Base-by-base conservation (phyloP, 2,113 vertebrate genomes). In the Atlantisia rogersi region DNA sequence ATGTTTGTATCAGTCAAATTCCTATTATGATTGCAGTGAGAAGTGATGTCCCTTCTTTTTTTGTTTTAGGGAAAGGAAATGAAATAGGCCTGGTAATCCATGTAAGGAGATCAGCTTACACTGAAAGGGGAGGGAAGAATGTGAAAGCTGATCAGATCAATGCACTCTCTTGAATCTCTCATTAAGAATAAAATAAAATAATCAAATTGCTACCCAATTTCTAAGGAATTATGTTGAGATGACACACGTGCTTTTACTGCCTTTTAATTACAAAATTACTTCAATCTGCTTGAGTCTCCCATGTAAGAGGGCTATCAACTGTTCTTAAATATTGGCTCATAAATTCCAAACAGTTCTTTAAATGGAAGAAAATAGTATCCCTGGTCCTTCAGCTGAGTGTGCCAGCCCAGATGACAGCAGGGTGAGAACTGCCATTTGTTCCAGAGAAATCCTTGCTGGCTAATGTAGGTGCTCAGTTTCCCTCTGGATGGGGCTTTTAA, bases 181-280 rank as follows among this genome's bases (percentile, higher is more conserved):
- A 65, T 94, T 84, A 85, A 85, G 15, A 44, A 44, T 44, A 44
- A 44, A 44, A 44, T 44, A 44, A 90, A 90, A 91, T 88, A 94
- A 84, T 94, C 35, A 90, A 78, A 92, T 79, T 82, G 87, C 87
- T 70, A 79, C 91, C 88, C 82, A 53, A 80, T 90, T 92, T 91
- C 82, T 0, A 0, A 77, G 71, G 63, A 90, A 85, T 94, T 88
- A 82, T 39, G 28, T 53, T 64, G 55, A 90, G 91, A 77, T 67
- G 50, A 21, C 59, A 92, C 35, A 22, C 10, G 29, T 92, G 64
- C 42, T 63, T 91, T 90, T 86, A 80, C 40, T 94, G 75, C 82
- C 70, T 90, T 95, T 96, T 96, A 94, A 90, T 96, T 90, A 91
- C 28, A 39, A 65, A 92, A 91, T 90, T 58, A 87, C 63, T 85